phyloP scores from a whole-genome alignment of 2,797 vertebrate genomes.

The Trichosurus vulpecula region DNA sequence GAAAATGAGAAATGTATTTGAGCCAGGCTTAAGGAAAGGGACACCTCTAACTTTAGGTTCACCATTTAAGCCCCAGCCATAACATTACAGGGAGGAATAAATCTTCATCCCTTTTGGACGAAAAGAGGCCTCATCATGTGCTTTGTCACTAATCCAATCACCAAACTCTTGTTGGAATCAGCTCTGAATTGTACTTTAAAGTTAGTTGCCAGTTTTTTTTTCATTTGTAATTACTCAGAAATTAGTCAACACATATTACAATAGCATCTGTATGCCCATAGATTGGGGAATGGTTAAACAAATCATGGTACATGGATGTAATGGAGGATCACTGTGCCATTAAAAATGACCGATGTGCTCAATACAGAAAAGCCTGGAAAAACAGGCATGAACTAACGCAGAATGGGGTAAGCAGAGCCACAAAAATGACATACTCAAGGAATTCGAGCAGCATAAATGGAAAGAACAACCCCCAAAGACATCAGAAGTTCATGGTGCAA shows the following conservation, averaged over 20 bases:
- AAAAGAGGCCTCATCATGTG: not conserved
- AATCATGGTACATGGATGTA: not conserved
- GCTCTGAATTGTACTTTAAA: not conserved
- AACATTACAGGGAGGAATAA: not conserved
- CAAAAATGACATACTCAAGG: not conserved
- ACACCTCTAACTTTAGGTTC: conserved; percentile 1
- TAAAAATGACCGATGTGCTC: not conserved
- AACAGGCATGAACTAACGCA: not conserved
- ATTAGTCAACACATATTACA: not conserved
- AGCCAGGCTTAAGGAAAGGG: not conserved
- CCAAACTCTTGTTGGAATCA: accelerated
- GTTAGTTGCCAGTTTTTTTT: not conserved
- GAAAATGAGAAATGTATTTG: conserved; percentile 11
- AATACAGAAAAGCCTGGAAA: not conserved
- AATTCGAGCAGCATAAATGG: not conserved
- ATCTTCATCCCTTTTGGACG: not conserved
- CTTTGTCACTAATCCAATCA: not conserved
- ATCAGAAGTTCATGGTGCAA: not conserved
- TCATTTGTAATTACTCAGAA: conserved; percentile 18
- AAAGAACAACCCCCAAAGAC: not conserved
- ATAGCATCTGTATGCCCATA: not conserved
- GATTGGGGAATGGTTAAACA: not conserved
- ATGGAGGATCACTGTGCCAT: not conserved
- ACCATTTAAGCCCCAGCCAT: not conserved
- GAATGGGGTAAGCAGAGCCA: not conserved